Base-by-base conservation (phyloP, 2,888 invertebrate species). In the Coenonympha arcania region DNA sequence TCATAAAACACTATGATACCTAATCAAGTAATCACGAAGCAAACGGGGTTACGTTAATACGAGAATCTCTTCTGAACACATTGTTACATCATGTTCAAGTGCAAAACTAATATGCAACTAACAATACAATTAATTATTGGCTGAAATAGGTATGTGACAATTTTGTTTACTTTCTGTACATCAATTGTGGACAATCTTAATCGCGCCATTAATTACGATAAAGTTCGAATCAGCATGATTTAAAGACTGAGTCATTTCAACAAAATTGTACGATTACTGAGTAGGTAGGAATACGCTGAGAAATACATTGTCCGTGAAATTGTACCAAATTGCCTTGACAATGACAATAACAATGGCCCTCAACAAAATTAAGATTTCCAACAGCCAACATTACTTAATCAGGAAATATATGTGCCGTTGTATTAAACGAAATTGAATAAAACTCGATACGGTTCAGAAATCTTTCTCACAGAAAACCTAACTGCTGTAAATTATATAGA, bases 391-490 rank as follows among this genome's bases (percentile, higher is more conserved):
- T 56, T 55, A 53, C 55, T 56, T 59, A 64, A 64, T 62, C 56
- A 57, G 48, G 54, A 50, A 48, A 56, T 57, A 56, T 51, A 39
- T 52, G 45, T 58, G 55, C 57, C 51, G 56, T 52, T 54, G 54
- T 60, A 61, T 57, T 56, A 40, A 54, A 33, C 41, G 44, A 55
- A 56, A 59, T 57, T 57, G 54, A 58, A 60, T 57, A 60, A 58
- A n/a, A 56, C 53, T 48, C 56, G 56, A 68, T 65, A 68, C 68
- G 73, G 64, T 69, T 64, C 64, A 69, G 58, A 62, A 62, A 60
- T 68, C 68, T 73, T 71, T 82, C 79, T 72, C 81, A 82, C 79
- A 76, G 39, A 46, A 52, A 43, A 57, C 48, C 31, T 48, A 47
- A 48, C 47, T 37, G 11, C 26, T 36, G 48, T n/a, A 48, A 54